Base-by-base conservation (phyloP, 2,888 invertebrate genomes). In the Alloplasta piceator region DNA sequence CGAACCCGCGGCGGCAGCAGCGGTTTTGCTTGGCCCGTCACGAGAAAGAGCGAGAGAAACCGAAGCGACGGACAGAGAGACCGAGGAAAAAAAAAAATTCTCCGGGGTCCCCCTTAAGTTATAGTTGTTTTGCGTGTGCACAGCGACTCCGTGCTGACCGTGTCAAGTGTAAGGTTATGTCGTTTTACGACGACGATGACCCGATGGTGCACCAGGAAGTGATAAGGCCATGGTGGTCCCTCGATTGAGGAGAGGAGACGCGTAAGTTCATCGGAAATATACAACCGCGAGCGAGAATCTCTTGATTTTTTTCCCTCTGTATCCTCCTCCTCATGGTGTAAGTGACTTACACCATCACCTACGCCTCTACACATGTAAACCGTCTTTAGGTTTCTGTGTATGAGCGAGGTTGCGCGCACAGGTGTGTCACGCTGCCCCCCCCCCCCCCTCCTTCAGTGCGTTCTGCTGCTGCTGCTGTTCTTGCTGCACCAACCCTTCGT, bases 131-230 rank as follows among this genome's bases (percentile, higher is more conserved):
- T 79, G 82, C 82, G 86, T 85, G 77, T 52, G 63, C 74, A 56
- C 46, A 46, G 48, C 39, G 73, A 80, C 75, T 75, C 83, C 74
- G 80, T 66, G 61, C 71, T 74, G 78, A 71, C 80, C 68, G 81
- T 77, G 79, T 85, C 77, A 68, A 63, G 82, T 82, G 70, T 83
- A 82, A 85, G 86, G 85, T 86, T 85, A 86, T 86, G 86, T 85
- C 77, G 84, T 80, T 78, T 76, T 70, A 58, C 79, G 66, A 61
- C 71, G 60, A 71, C 67, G 58, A 76, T 52, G 75, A 79, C 66
- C 66, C 71, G 63, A 71, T 74, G 74, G 81, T 78, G 78, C 63
- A 67, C 55, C 66, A 66, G 82, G 78, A 80, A 75, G 79, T 73
- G 75, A 71, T 63, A 41, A 74, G 80, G 67, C 67, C 78, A 6